These are phyloP conservation scores for Halictus rubicundus DNA, from an alignment of 1,140 invertebrate species.

Conservation along the genomic window DNA sequence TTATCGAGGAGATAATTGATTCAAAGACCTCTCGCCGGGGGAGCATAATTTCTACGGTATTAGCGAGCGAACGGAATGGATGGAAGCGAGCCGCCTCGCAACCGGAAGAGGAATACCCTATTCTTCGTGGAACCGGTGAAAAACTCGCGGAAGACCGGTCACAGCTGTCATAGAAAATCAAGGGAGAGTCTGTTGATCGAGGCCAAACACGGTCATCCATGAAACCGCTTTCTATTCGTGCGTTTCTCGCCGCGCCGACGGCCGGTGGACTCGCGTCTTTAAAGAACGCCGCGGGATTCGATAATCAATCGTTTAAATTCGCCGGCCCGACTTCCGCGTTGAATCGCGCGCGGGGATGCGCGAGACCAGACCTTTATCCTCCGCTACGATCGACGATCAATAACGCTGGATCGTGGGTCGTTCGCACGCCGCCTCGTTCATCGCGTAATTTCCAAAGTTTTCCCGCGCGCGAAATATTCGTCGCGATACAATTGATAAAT, in stretches of 20 bases:
- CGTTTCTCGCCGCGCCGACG: conserved; percentile 20
- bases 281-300: conserved; percentile 34
- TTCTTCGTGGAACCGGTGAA: conserved; percentile 22
- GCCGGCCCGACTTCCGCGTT: not conserved
- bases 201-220: conserved; percentile 56
- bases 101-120: conserved; percentile 14
- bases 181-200: conserved; percentile 51
- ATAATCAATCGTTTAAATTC: conserved; percentile 54
- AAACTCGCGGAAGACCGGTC: conserved; percentile 43
- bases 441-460: not conserved
- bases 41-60: conserved; percentile 1
- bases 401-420: not conserved
- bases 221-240: conserved; percentile 63
- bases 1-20: not conserved
- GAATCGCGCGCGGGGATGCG: not conserved
- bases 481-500: too few relatives aligned
- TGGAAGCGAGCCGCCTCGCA: not conserved
- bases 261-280: conserved; percentile 11
- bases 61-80: too few relatives aligned
- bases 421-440: too few relatives aligned
- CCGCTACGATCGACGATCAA: not conserved
- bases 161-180: conserved; percentile 56
- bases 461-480: too few relatives aligned
- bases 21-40: not conserved
- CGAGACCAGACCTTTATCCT: not conserved